A percentile compares a stretch with the other conserved stretches of the same genome.
Conservation (phyloP, 2,888 invertebrate genomes). For the Malacosoma neustria region DNA sequence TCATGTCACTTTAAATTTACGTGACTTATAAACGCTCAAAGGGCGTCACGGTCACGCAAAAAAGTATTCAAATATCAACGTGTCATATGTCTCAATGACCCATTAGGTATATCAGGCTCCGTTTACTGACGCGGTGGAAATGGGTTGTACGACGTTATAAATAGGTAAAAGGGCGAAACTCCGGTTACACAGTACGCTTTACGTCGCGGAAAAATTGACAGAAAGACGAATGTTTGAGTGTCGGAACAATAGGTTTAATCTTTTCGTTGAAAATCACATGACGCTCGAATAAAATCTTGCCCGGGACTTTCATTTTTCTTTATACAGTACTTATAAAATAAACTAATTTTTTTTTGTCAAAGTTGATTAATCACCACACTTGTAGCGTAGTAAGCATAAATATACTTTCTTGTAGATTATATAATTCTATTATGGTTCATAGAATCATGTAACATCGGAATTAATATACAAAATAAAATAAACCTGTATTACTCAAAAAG, state of each 20-base stretch:
- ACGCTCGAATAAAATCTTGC: constrained; percentile 17
- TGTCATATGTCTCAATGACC: constrained; percentile 29
- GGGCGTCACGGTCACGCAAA: too few species aligned
- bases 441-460: too few species aligned
- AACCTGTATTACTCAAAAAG: too few species aligned
- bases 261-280: constrained; percentile 46
- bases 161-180: constrained; percentile 47
- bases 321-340: not conserved
- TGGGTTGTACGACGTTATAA: constrained; percentile 45
- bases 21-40: too few species aligned
- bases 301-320: too few species aligned
- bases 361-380: too few species aligned
- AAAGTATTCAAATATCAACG: constrained; percentile 13
- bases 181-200: constrained; percentile 46
- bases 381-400: too few species aligned
- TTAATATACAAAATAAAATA: too few species aligned
- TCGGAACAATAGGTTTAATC: constrained; percentile 64
- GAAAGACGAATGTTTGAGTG: constrained; percentile 59
- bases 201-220: constrained; percentile 49
- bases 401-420: too few species aligned
- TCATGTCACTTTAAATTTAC: too few species aligned
- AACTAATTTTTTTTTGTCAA: too few species aligned
- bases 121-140: constrained; percentile 43
- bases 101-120: constrained; percentile 38
- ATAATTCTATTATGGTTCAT: too few species aligned